Evolutionary conservation across 2,113 vertebrate genomes (phyloP).

Genomic region (Copsychus sechellarum): DNA sequence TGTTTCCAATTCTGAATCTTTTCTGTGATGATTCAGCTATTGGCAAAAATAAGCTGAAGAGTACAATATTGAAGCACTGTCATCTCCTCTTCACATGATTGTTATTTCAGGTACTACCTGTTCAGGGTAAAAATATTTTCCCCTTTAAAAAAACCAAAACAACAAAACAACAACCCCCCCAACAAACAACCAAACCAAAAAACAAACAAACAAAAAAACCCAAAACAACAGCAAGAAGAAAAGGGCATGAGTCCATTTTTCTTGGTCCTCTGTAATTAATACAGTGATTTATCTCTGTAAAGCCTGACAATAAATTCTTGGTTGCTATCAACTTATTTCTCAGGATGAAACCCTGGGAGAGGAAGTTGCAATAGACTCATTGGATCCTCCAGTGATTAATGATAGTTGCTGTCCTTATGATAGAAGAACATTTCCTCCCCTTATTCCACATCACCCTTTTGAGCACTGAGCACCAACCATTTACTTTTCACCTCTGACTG

Average conservation of each 20-base stretch:
- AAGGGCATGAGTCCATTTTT: background rate
- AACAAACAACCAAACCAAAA: no score
- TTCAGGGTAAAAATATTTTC: background rate
- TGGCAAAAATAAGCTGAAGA: background rate
- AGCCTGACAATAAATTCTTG: background rate
- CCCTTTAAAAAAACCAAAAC: background rate
- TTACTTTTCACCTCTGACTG: background rate
- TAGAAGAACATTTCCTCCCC: background rate
- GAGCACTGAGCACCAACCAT: background rate
- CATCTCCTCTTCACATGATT: background rate
- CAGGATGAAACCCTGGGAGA: background rate
- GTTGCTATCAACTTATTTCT: background rate
- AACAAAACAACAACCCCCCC: background rate
- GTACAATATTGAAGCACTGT: background rate
- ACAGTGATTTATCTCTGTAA: background rate
- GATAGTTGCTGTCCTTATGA: background rate
- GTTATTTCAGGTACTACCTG: background rate
- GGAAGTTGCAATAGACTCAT: background rate
- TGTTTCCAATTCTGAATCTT: background rate
- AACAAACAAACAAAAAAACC: background rate
- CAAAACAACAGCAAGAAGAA: background rate
- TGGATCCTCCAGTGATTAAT: background rate
- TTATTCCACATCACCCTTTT: background rate
- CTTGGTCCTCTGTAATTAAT: background rate
- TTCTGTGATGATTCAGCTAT: background rate